Evolutionary conservation across 2,888 invertebrate genomes (phyloP), one percentile per base, ranked within the genome.

Genomic region (Rhaphigaster nebulosa): DNA sequence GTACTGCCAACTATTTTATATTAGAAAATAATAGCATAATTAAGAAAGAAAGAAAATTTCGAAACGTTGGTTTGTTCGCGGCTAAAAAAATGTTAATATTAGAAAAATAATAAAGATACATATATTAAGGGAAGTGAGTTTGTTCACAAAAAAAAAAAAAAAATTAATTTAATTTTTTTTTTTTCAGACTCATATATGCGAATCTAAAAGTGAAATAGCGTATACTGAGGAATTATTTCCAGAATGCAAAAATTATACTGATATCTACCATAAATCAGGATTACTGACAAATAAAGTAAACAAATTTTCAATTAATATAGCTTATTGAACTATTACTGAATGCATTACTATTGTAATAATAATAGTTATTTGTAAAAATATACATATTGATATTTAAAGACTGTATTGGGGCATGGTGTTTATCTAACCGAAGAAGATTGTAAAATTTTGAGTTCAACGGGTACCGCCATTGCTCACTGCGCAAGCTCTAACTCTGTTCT

Each of bases 401-500:
- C 96, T 12, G 95, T 98, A 91, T 95, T 98, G 95, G 98, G 98
- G 0, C 98, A 98, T 93, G 97, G 96, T 0, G 95, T 98, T 26
- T 95, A 97, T 93, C 94, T 98, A 89, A 95, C 95, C 18, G 96
- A 96, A 70, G 94, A 94, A 5, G 98, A 98, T 94, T 94, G 97
- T 34, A 92, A 94, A 23, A 93, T 97, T 15, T 93, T 98, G 34
- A 94, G 94, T 38, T 92, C 94, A 45, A 95, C 95, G 90, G 95
- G 96, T 0, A 95, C 96, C 3, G 95, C 97, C 0, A 94, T 98
- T 15, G 96, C 97, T 0, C 98, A 98, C 93, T 98, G 98, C 93
- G 98, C 98, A 0, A 96, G 96, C 60, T 98, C 98, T 2, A 98
- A 98, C 94, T 96, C 96, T 0, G 95, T 96, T 92, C 94, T 98